Evolutionary conservation across 2,888 invertebrate species (phyloP), one percentile per base, ranked within the genome.

Genomic region (Cheilosia vernalis): DNA sequence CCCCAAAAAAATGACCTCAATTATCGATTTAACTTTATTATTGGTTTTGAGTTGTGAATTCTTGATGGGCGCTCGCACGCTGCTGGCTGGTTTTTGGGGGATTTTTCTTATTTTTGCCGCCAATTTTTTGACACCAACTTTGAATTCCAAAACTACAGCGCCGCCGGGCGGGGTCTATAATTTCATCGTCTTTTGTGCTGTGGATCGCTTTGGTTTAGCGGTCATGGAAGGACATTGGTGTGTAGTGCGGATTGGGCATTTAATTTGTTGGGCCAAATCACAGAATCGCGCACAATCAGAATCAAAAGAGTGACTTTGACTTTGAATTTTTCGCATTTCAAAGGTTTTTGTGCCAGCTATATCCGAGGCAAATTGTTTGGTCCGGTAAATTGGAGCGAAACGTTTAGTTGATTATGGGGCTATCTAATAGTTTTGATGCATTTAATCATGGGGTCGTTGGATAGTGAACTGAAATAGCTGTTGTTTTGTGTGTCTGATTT

Each of bases 11-110:
- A 37, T 89, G 89, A 91, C 91, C 91, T 90, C 92, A 92, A 92
- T 92, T 92, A 92, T 92, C 91, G 91, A 91, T 92, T 92, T 91
- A 91, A 91, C 88, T 91, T 92, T 91, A 91, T 91, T 92, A 91
- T 92, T 92, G 90, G 91, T 91, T 91, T 90, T 91, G 90, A 90
- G 70, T 72, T 51, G 21, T 81, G 47, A 60, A 60, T 53, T 69
- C 37, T 44, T 53, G 55, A 61, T 74, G 60, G 33, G n/a, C n/a
- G 30, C 30, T 30, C 30, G 30, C 30, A 30, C 30, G 30, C 30
- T 30, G 30, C 30, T 30, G 9, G 30, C 30, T 30, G 30, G 2
- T 7, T 30, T 30, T 30, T 30, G 2, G 7, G 47, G 56, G 17
- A 17, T 63, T 30, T 49, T 67, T 51, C 27, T 61, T 19, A 69